Evolutionary conservation across 2,113 vertebrate genomes (phyloP).

Genomic region (Illadopsis cleaveri): DNA sequence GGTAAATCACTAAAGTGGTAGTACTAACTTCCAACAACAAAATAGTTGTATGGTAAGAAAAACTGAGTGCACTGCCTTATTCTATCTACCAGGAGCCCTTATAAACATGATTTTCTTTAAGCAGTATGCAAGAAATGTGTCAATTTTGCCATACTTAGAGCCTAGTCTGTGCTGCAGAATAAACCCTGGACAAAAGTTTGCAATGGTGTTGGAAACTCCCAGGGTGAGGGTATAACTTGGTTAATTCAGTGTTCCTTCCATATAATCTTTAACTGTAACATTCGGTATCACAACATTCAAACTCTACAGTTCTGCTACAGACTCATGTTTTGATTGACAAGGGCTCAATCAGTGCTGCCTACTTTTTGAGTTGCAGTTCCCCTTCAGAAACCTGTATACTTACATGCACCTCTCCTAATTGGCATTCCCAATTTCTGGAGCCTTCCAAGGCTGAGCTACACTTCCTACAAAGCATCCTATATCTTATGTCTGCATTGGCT

Average conservation of each 20-base stretch:
- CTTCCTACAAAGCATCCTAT: neutral
- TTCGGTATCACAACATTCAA: neutral
- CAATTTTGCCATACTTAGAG: neutral
- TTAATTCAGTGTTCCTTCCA: neutral
- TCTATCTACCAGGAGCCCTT: neutral
- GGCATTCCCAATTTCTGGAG: neutral
- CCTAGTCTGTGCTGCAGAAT: neutral
- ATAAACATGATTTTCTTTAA: neutral
- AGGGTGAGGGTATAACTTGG: neutral
- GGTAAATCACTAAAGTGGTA: neutral
- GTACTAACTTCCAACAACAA: neutral
- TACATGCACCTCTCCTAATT: neutral
- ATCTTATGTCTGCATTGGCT: neutral
- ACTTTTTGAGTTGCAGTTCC: neutral
- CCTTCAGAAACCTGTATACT: neutral
- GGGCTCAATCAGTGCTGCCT: neutral
- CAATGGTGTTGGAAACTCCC: neutral
- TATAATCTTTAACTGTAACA: neutral
- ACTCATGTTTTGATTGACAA: neutral
- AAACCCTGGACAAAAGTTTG: neutral
- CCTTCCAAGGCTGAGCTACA: neutral
- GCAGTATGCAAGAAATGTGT: neutral
- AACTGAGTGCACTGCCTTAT: neutral
- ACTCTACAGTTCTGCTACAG: neutral
- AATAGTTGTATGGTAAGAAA: neutral